A percentile compares a stretch with the other conserved stretches of the same genome.
Evolutionary conservation across 2,113 vertebrate genomes (phyloP).

Genomic region (Crotalus tigris): DNA sequence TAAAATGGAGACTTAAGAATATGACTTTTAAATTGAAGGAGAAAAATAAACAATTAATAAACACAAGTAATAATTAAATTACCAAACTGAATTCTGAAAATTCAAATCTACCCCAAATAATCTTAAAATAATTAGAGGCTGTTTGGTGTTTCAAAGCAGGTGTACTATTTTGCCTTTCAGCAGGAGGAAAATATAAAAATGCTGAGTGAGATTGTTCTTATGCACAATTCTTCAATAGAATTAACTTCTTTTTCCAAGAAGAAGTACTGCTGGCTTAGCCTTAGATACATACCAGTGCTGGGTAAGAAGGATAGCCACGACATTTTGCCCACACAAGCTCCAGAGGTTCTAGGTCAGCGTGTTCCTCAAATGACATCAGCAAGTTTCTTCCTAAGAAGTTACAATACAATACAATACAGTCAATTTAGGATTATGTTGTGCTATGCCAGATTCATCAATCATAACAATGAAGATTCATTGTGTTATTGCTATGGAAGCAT

Average conservation of each 20-base stretch:
- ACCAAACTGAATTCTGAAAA: background rate
- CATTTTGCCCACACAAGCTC: conserved; percentile 98
- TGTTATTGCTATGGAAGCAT: background rate
- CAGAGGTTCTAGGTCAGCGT: conserved; percentile 86
- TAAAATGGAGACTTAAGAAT: background rate
- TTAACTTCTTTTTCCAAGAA: background rate
- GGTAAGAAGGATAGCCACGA: conserved; percentile 96
- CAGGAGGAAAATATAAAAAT: background rate
- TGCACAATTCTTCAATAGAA: background rate
- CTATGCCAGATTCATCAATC: background rate
- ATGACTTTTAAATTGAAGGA: background rate
- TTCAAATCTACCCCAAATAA: background rate
- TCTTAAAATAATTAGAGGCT: background rate
- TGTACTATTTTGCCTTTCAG: background rate
- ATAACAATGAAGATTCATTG: background rate
- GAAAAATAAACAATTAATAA: background rate
- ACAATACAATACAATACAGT: conserved; percentile 34
- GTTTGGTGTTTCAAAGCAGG: background rate
- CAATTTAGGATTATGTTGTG: conserved; percentile 37
- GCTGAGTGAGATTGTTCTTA: background rate
- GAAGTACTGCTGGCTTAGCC: background rate
- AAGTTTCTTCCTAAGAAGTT: conserved; percentile 76
- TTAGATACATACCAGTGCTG: conserved; percentile 84
- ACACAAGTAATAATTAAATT: background rate
- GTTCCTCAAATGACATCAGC: conserved; percentile 79